These are phyloP conservation scores for Hycleus cichorii DNA, from an alignment of 1,140 invertebrate genomes.

Conservation along the genomic window DNA sequence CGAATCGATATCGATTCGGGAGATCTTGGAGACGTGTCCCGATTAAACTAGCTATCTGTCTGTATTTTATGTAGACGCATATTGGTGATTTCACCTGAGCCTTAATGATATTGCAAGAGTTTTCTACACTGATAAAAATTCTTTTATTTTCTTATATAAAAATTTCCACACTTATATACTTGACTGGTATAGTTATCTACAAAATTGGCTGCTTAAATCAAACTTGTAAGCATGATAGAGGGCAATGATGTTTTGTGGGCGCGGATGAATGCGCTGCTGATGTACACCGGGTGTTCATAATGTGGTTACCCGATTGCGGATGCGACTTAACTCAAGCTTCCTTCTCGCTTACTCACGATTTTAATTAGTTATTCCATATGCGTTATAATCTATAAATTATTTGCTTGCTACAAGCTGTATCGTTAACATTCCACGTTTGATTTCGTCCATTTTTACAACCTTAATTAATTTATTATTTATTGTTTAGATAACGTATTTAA, in stretches of 20 bases:
- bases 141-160: too few species aligned
- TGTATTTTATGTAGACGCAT: conserved; percentile 1
- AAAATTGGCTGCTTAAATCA: conserved; percentile 14
- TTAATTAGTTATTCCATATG: conserved; percentile 34
- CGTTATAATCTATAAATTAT: conserved; percentile 32
- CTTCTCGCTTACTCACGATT: conserved; percentile 25
- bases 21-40: conserved; percentile 3
- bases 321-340: conserved; percentile 19
- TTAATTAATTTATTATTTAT: too few species aligned
- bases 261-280: conserved; percentile 13
- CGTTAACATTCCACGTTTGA: not conserved
- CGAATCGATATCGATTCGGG: conserved; percentile 5
- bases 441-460: too few species aligned
- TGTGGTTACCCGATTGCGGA: conserved; percentile 29
- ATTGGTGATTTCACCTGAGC: not conserved
- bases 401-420: conserved; percentile 8
- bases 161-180: too few species aligned
- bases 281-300: conserved; percentile 34
- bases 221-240: conserved; percentile 7
- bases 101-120: too few species aligned
- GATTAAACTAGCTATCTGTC: not conserved
- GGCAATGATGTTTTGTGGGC: conserved; percentile 15
- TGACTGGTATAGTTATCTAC: conserved; percentile 1
- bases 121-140: too few species aligned
- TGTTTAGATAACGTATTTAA: too few species aligned